Base-by-base conservation (phyloP, 2,113 vertebrate species). In the Proteles cristata region DNA sequence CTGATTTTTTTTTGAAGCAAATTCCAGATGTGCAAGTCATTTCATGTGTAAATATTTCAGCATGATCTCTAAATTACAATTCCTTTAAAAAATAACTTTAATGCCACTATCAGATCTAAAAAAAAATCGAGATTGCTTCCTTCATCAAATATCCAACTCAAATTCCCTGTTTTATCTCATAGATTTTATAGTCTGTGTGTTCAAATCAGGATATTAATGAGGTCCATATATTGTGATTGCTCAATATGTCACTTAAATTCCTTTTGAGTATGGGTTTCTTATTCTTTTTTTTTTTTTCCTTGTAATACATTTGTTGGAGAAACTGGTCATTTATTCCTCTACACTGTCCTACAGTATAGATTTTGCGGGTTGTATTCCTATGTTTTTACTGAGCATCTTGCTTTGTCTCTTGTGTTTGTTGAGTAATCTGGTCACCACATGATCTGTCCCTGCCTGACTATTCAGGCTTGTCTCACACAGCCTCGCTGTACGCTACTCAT, bases 41-140 rank as follows among this genome's bases (percentile, higher is more conserved):
- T 85, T 91, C 23, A 48, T 33, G 7, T 66, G 4, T 69, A 89
- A 92, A 69, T 94, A 90, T 81, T 85, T 89, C 65, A 95, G 28
- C 43, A 86, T 85, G 66, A 81, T 89, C 25, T 96, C n/a, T 77
- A 69, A 94, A 94, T 53, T 88, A 81, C 28, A n/a, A 63, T 88
- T 84, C 55, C 33, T 90, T 90, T 43, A 39, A 19, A 81, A 90
- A 79, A 28, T 43, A 84, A n/a, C 50, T 63, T 84, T 45, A 61
- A 63, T 93, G 66, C 39, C 43, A 76, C 69, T 63, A 82, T 28
- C 19, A 14, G 48, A 85, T 79, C 6, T 79, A 68, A 31, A 96
- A 31, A 96, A 94, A 79, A 66, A 69, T 31, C 7, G 19, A 91
- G 69, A 66, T 33, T 68, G 11, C 25, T 68, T 45, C 48, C 68